Percentiles rank a stretch among this genome's conserved stretches.
Evolutionary conservation across 2,113 vertebrate genomes (phyloP).

Genomic region (Grantiella picta): DNA sequence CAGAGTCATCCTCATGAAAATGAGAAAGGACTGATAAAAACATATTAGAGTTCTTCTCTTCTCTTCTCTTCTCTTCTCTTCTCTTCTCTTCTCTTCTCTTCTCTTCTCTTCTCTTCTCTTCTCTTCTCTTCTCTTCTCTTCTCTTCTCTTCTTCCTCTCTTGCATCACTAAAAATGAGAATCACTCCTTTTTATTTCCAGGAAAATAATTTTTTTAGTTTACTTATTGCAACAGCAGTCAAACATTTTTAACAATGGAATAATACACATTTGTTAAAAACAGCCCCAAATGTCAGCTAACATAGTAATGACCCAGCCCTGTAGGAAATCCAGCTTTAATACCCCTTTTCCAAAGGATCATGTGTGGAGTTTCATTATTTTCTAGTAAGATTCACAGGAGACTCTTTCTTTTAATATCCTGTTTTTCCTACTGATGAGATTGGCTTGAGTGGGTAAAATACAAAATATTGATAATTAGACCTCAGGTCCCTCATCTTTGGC

Average conservation of each 20-base stretch:
- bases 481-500: neutral
- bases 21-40: neutral
- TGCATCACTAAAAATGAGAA: neutral
- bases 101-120: too few species aligned
- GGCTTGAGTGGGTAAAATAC: neutral
- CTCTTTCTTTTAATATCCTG: constrained; percentile 8
- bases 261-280: neutral
- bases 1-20: neutral
- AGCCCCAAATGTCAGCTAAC: neutral
- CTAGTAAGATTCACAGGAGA: neutral
- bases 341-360: neutral
- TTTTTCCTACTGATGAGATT: constrained; percentile 2
- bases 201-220: neutral
- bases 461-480: constrained; percentile 2
- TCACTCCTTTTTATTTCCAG: neutral
- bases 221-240: neutral
- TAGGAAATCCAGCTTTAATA: constrained; percentile 6
- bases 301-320: neutral
- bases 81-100: neutral
- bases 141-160: neutral
- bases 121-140: neutral
- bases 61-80: neutral
- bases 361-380: constrained; percentile 13
- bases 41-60: accelerated
- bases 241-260: neutral